A percentile compares a stretch with the other conserved stretches of the same genome.
phyloP scores from a whole-genome alignment of 2,888 invertebrate species.

The Pandemis cinnamomeana region DNA sequence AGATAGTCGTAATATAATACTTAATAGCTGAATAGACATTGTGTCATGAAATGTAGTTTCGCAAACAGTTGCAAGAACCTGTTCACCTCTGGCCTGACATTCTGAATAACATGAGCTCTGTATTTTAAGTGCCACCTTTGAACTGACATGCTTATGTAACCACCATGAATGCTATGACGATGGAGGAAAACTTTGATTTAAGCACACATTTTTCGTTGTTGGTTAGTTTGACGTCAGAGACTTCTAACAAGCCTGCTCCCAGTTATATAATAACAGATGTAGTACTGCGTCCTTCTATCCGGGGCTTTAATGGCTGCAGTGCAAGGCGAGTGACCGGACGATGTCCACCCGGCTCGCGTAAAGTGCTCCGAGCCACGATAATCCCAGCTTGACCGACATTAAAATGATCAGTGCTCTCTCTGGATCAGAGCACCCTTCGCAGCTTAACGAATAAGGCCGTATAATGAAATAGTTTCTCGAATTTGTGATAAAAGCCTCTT shows the following conservation, averaged over 20 bases:
- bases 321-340: constrained; percentile 18
- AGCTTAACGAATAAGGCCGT: constrained; percentile 2
- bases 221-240: constrained; percentile 11
- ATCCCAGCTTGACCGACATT: constrained; percentile 24
- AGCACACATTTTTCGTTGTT: background rate
- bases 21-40: background rate
- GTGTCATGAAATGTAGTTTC: background rate
- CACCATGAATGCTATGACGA: constrained; percentile 5
- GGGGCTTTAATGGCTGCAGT: constrained; percentile 10
- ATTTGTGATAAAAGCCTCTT: constrained; percentile 12
- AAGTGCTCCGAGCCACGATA: constrained; percentile 17
- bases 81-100: constrained; percentile 5
- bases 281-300: constrained; percentile 10
- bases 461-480: constrained; percentile 10
- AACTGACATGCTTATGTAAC: background rate
- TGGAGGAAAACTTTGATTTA: constrained; percentile 7
- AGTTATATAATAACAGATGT: constrained; percentile 4
- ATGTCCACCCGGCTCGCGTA: constrained; percentile 13
- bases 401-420: constrained; percentile 20
- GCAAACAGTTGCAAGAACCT: background rate
- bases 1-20: background rate
- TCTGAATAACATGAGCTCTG: constrained; percentile 8
- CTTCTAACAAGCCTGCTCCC: background rate
- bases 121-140: constrained; percentile 20
- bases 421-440: constrained; percentile 11